phyloP scores from a whole-genome alignment of 2,888 invertebrate species.

The Melanchra persicariae region DNA sequence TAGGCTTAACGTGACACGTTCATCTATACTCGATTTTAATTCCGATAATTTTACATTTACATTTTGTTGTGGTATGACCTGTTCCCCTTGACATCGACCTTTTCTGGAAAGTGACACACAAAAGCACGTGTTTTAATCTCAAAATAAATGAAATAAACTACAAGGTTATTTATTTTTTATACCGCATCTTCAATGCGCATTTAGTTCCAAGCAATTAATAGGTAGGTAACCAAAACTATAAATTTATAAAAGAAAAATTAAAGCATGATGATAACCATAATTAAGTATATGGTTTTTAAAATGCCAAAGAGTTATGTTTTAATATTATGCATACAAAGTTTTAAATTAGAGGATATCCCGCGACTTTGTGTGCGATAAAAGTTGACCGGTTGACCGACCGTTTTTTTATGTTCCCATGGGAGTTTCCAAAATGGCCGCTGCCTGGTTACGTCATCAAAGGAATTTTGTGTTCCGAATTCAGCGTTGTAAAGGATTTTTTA shows the following conservation, averaged over 20 bases:
- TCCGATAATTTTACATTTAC: neutral
- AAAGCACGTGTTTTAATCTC: neutral
- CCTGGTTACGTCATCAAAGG: constrained; percentile 4
- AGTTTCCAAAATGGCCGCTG: constrained; percentile 18
- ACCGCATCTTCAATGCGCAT: neutral
- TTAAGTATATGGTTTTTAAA: constrained; percentile 35
- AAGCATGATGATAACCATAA: constrained; percentile 9
- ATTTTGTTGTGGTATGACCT: neutral
- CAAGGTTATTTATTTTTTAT: neutral
- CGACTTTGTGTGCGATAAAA: constrained; percentile 27
- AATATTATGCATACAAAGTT: constrained; percentile 22
- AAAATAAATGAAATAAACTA: neutral
- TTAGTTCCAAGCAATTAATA: neutral
- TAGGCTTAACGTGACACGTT: too few species aligned
- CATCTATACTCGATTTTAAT: neutral
- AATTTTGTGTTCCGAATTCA: constrained; percentile 19
- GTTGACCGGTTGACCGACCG: constrained; percentile 1
- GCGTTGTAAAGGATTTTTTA: neutral
- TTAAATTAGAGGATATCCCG: constrained; percentile 4
- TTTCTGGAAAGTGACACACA: neutral
- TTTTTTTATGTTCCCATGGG: constrained; percentile 13
- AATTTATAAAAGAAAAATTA: constrained; percentile 19
- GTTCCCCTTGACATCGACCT: neutral
- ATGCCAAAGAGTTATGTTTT: constrained; percentile 9
- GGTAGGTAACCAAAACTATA: constrained; percentile 1